Conservation (phyloP, 2,113 vertebrate genomes). For the Pelvicachromis taeniatus region DNA sequence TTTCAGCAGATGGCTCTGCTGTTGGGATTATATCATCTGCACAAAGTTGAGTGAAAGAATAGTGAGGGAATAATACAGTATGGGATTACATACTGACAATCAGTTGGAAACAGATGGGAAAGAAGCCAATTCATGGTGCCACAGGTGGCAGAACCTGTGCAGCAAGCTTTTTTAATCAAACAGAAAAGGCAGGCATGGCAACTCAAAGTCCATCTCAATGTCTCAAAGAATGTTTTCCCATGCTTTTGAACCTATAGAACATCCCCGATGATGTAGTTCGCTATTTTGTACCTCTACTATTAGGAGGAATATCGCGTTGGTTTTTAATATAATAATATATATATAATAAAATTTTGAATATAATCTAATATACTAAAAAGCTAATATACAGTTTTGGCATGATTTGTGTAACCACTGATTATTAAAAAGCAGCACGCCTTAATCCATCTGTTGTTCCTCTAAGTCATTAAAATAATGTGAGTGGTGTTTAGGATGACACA, state of each 20-base stretch:
- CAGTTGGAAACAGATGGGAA: not conserved
- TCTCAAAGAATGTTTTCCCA: not conserved
- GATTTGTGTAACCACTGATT: not conserved
- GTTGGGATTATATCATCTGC: not conserved
- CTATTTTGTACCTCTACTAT: not conserved
- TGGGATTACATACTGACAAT: not conserved
- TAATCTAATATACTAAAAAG: not conserved
- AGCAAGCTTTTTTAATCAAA: not conserved
- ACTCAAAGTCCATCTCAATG: not conserved
- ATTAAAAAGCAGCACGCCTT: not conserved
- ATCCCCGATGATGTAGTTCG: not conserved
- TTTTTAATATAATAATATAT: not conserved
- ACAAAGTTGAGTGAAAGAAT: not conserved
- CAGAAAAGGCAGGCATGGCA: not conserved
- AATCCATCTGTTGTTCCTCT: constrained; percentile 30
- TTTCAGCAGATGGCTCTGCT: not conserved
- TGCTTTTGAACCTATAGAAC: not conserved
- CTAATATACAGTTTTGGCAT: not conserved
- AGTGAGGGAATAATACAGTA: not conserved
- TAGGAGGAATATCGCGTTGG: not conserved
- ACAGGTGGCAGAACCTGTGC: not conserved
- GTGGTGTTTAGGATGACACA: constrained; percentile 2
- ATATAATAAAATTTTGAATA: not conserved
- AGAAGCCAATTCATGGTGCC: not conserved
- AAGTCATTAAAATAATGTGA: constrained; percentile 14